Base-by-base conservation (phyloP, 1,140 invertebrate genomes). In the Diachasmimorpha longicaudata region DNA sequence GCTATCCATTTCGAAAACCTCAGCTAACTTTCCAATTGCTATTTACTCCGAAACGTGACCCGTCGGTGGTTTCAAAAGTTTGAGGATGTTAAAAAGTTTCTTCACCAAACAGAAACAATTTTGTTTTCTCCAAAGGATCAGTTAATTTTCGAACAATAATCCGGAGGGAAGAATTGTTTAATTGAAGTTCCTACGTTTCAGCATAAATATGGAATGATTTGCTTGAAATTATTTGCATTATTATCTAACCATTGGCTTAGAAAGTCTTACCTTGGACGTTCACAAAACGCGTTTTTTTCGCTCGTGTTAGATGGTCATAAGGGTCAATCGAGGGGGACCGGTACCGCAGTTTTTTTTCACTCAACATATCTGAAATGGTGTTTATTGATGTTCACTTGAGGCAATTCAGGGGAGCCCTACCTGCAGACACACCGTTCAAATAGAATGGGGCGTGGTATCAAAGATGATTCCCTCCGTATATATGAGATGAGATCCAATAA, bases 401-500 rank as follows among this genome's bases (percentile, higher is more conserved):
- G 14, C 48, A 52, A 19, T 52, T 52, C 6, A 52, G 19, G n/a
- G n/a, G 13, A 52, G n/a, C 44, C 4, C 48, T 19, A 55, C 48
- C 48, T 55, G 48, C 19, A 55, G 48, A 31, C 25, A 36, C 13
- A 31, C 44, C 9, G 37, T 31, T 31, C 74, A 78, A 78, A 75
- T 76, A 46, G 75, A 73, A 79, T 81, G 79, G 78, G 78, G 77
- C 75, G 71, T 79, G 79, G 70, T 81, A 73, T 78, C 72, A 76
- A 80, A 75, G 73, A 75, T 55, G 75, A 70, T 44, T 72, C 73
- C 52, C 39, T 48, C 37, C 72, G 79, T 37, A 63, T 76, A 78
- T 80, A 80, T 80, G 77, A 74, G 78, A 79, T 74, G 70, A 48
- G 76, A 78, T 81, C 74, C 79, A 81, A 81, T 82, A 80, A 79